Percentiles rank a stretch among this genome's conserved stretches.
Conservation (phyloP, 2,888 invertebrate genomes). For the Oscheius onirici region DNA sequence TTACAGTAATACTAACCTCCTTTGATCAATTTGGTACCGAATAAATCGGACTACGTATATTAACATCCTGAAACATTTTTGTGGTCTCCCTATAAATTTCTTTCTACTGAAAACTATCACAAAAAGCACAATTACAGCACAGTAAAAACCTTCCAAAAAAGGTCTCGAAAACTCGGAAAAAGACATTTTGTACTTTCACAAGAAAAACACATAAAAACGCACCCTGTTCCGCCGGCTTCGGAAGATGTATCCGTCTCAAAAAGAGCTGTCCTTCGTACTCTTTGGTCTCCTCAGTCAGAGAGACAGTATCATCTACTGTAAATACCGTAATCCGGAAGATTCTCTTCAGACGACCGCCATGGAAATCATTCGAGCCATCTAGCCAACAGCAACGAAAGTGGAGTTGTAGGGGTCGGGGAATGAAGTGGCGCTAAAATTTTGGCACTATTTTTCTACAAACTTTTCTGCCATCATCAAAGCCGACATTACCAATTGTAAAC, state of each 20-base stretch:
- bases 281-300: conserved; percentile 52
- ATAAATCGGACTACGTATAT: no score
- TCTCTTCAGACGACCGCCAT: conserved; percentile 43
- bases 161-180: no score
- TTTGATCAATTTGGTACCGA: no score
- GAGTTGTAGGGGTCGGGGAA: conserved; percentile 44
- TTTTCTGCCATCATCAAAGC: no score
- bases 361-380: conserved; percentile 49
- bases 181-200: no score
- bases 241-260: conserved; percentile 48
- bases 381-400: conserved; percentile 53
- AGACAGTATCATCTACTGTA: conserved; percentile 50
- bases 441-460: not conserved
- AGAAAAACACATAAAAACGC: not conserved
- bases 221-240: conserved; percentile 39
- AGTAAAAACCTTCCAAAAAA: no score
- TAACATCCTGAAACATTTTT: no score
- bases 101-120: no score
- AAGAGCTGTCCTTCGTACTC: conserved; percentile 60
- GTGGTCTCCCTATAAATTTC: no score
- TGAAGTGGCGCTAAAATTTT: conserved; percentile 34
- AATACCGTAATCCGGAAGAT: conserved; percentile 49
- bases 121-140: no score
- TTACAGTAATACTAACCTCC: no score
- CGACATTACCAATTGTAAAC: no score